Base-by-base conservation (phyloP, 2,113 vertebrate species). In the Anolis carolinensis region DNA sequence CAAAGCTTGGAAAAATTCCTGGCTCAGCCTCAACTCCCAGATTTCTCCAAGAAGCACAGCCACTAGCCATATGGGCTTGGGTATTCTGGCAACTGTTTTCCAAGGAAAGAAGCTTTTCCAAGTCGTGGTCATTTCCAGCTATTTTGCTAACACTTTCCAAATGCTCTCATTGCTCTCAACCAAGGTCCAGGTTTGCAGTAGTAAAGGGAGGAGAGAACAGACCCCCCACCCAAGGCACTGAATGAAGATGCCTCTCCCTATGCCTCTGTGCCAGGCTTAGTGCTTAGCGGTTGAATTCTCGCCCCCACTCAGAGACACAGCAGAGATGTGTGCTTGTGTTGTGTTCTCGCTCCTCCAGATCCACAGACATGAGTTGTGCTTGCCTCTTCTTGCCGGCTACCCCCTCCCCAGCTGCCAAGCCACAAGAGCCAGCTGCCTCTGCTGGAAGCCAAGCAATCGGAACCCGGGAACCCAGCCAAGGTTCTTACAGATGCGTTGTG, bases 391-490 rank as follows among this genome's bases (percentile, higher is more conserved):
- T 68, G 25, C 27, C 27, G 0, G 0, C 59, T 81, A 50, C 83
- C 84, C 79, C 72, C 27, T 34, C 78, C 85, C 75, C 39, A 82
- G 87, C 83, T 70, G 83, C 89, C 84, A 70, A 76, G 6, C 0
- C 0, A 59, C 0, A 77, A 91, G 90, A 86, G 88, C 88, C 94
- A 94, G 94, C 91, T 94, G 92, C 91, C 91, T 92, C 87, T 71
- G 90, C 92, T 92, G 48, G 0, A 84, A 81, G 91, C 55, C 84
- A 90, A 89, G 89, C 90, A 67, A 84, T 91, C 79, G 68, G 89
- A 87, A 91, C 34, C 59, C 67, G 89, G 91, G 90, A 91, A 93
- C 72, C 44, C 11, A 87, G 93, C 93, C 93, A 93, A 91, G 88
- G 93, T 2, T 0, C 88, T 83, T 82, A 88, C 86, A 93, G 88